phyloP scores from a whole-genome alignment of 1,140 invertebrate genomes.

The Drosophila yakuba region DNA sequence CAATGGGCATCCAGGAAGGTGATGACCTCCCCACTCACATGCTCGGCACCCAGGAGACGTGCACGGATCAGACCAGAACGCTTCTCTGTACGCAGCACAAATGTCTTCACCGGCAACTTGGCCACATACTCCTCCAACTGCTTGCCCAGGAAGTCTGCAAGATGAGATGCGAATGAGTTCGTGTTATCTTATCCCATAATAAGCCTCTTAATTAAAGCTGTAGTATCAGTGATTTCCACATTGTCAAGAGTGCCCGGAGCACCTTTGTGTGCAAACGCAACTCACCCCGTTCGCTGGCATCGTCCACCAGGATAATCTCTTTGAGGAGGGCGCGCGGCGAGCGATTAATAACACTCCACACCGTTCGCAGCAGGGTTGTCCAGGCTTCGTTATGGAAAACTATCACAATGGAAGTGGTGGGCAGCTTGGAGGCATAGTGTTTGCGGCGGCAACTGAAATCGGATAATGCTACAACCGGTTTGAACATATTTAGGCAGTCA shows the following conservation, averaged over 20 bases:
- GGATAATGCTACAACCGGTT: conserved; percentile 6
- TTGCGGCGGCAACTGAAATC: conserved; percentile 91
- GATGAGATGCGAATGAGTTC: not conserved
- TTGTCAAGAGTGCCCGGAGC: not conserved
- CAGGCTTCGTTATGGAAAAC: conserved; percentile 99
- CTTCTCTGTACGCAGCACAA: conserved; percentile 93
- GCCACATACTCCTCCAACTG: conserved; percentile 96
- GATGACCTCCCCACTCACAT: conserved; percentile 96
- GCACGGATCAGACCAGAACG: conserved; percentile 97
- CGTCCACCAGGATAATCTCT: conserved; percentile 98
- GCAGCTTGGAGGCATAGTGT: conserved; percentile 90
- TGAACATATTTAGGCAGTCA: conserved; percentile 36
- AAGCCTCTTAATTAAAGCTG: not conserved
- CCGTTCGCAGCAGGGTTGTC: conserved; percentile 96
- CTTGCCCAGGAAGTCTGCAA: conserved; percentile 92
- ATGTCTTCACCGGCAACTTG: conserved; percentile 92
- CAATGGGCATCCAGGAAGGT: conserved; percentile 99
- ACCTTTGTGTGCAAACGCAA: conserved; percentile 53
- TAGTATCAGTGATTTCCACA: not conserved
- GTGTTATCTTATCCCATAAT: not conserved
- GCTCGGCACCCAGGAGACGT: conserved; percentile 94
- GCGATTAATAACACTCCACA: conserved; percentile 98
- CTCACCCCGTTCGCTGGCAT: conserved; percentile 93
- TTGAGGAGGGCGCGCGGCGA: conserved; percentile 94
- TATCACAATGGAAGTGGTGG: conserved; percentile 96